phyloP scores from a whole-genome alignment of 1,140 invertebrate species.

The Pectinophora gossypiella region DNA sequence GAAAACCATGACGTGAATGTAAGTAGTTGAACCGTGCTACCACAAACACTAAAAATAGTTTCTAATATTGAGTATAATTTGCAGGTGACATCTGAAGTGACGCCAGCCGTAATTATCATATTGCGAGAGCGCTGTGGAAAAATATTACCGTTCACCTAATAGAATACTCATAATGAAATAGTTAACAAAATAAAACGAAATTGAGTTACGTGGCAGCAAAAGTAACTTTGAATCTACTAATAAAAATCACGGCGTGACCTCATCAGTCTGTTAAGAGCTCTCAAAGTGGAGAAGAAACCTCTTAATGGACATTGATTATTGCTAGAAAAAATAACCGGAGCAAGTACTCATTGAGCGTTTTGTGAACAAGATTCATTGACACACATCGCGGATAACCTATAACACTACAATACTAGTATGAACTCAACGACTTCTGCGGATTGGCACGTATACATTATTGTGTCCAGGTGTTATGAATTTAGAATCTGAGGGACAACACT shows the following conservation, averaged over 20 bases:
- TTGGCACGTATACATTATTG: too few species aligned
- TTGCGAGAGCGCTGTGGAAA: too few species aligned
- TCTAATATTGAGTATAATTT: too few species aligned
- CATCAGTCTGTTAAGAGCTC: slow-evolving; percentile 24
- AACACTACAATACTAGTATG: slow-evolving; percentile 12
- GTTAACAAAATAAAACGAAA: not conserved
- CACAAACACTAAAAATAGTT: slow-evolving; percentile 26
- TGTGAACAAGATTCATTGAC: slow-evolving; percentile 30
- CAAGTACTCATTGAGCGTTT: slow-evolving; percentile 21
- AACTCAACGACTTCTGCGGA: not conserved
- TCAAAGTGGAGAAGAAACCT: slow-evolving; percentile 21
- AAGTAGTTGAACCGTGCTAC: slow-evolving; percentile 3
- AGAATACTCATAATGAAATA: too few species aligned
- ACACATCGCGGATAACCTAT: slow-evolving; percentile 34
- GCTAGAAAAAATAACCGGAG: slow-evolving; percentile 27
- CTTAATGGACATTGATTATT: slow-evolving; percentile 41
- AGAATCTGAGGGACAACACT: slow-evolving; percentile 38
- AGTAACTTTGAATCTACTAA: slow-evolving; percentile 19
- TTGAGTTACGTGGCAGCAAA: slow-evolving; percentile 20
- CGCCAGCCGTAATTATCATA: too few species aligned
- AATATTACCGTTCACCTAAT: too few species aligned
- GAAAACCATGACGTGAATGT: slow-evolving; percentile 9
- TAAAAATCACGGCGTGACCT: slow-evolving; percentile 33
- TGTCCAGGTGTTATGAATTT: too few species aligned
- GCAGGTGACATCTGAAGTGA: slow-evolving; percentile 20